These are phyloP conservation scores for Ceramica pisi DNA, from an alignment of 2,888 invertebrate genomes.

Conservation along the genomic window DNA sequence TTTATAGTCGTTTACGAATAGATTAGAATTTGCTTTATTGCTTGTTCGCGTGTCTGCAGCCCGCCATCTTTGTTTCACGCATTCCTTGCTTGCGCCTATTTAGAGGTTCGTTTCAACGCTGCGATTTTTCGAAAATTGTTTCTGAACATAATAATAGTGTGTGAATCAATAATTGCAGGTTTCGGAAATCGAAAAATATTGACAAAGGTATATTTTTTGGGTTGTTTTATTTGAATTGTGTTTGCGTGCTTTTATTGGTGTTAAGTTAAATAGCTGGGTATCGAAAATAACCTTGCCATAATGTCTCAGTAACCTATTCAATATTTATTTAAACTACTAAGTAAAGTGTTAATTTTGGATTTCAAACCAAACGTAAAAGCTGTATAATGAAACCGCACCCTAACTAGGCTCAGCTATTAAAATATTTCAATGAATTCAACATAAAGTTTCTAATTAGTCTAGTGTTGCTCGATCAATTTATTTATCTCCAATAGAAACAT, in stretches of 20 bases:
- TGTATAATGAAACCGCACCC: conserved; percentile 33
- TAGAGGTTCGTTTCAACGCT: conserved; percentile 54
- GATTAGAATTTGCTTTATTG: conserved; percentile 81
- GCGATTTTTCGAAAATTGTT: conserved; percentile 56
- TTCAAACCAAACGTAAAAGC: not conserved
- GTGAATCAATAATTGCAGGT: conserved; percentile 55
- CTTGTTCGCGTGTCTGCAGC: conserved; percentile 79
- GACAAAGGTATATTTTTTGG: not conserved
- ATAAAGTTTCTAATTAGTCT: conserved; percentile 76
- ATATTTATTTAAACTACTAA: not conserved
- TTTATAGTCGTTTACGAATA: conserved; percentile 72
- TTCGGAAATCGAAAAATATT: conserved; percentile 47
- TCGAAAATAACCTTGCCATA: not conserved
- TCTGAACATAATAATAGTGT: conserved; percentile 42
- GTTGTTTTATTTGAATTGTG: conserved; percentile 19
- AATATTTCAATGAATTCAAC: conserved; percentile 80
- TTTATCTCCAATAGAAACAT: conserved; percentile 50
- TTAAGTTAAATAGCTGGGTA: not conserved
- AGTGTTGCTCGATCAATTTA: conserved; percentile 63
- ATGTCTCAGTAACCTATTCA: not conserved
- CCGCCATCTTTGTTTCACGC: conserved; percentile 69
- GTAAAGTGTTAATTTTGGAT: not conserved
- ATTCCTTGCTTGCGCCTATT: conserved; percentile 62
- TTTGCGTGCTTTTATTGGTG: conserved; percentile 34
- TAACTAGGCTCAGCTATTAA: conserved; percentile 68